Evolutionary conservation across 2,888 invertebrate genomes (phyloP).

Genomic region (Xylocampa areola): DNA sequence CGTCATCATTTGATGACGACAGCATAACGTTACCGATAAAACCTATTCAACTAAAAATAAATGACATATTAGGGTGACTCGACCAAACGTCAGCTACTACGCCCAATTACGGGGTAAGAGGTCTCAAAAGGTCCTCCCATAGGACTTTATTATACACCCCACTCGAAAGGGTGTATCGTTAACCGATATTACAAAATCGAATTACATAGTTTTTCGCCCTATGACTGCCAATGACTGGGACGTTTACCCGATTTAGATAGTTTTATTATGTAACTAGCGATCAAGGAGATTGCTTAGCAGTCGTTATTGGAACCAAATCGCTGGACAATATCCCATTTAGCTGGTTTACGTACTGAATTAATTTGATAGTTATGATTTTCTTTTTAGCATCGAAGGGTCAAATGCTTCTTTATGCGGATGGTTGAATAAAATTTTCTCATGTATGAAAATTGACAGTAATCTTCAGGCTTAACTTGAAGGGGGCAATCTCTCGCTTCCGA

Average conservation of each 20-base stretch:
- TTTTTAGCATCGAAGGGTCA: not conserved
- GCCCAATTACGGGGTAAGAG: conserved; percentile 59
- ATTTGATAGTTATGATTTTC: conserved; percentile 19
- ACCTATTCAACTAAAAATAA: conserved; percentile 58
- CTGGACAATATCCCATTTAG: conserved; percentile 22
- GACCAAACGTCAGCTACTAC: conserved; percentile 44
- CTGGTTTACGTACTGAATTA: conserved; percentile 24
- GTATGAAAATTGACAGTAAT: too few species aligned
- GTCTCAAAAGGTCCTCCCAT: conserved; percentile 58
- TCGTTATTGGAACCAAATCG: conserved; percentile 39
- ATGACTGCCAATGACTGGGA: conserved; percentile 26
- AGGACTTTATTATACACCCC: conserved; percentile 64
- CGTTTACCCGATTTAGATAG: conserved; percentile 26
- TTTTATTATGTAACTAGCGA: conserved; percentile 33
- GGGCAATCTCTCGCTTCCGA: too few species aligned
- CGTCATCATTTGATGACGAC: conserved; percentile 31
- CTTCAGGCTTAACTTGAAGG: too few species aligned
- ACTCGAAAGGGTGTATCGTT: conserved; percentile 63
- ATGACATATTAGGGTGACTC: conserved; percentile 59
- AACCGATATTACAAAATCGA: conserved; percentile 63
- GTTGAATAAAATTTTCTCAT: too few species aligned
- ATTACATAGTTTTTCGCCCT: conserved; percentile 66
- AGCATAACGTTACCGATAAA: conserved; percentile 39
- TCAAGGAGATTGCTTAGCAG: conserved; percentile 31
- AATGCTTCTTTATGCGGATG: not conserved